A percentile compares a stretch with the other conserved stretches of the same genome.
phyloP scores from a whole-genome alignment of 2,888 invertebrate genomes.

The Ischnus inquisitorius region DNA sequence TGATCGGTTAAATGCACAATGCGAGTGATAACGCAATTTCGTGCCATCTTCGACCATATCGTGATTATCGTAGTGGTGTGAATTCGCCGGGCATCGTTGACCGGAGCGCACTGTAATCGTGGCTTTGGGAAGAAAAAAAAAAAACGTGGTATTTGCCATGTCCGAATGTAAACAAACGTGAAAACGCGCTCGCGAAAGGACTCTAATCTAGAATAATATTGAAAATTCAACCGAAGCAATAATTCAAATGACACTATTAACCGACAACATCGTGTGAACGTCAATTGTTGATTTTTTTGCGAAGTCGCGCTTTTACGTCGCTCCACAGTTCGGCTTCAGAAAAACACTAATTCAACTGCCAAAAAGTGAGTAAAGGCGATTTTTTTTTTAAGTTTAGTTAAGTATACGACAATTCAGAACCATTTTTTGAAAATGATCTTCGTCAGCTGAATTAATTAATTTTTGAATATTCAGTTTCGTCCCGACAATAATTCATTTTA shows the following conservation, averaged over 20 bases:
- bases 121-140: background rate
- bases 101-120: conserved; percentile 15
- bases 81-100: conserved; percentile 26
- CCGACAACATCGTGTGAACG: background rate
- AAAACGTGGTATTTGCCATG: background rate
- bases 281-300: background rate
- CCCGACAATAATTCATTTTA: no score
- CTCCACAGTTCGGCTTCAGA: background rate
- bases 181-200: background rate
- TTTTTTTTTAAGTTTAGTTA: background rate
- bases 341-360: background rate
- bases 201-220: background rate
- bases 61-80: conserved; percentile 51
- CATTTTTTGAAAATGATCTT: no score
- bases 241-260: conserved; percentile 15
- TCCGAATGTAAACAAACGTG: background rate
- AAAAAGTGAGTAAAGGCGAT: conserved; percentile 18
- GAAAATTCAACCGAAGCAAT: conserved; percentile 3
- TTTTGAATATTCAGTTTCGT: no score
- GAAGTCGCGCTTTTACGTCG: background rate
- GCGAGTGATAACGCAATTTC: conserved; percentile 57
- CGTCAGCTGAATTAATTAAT: no score
- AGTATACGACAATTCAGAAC: background rate
- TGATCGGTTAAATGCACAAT: conserved; percentile 13
- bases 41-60: conserved; percentile 66